Conservation (phyloP, 2,113 vertebrate genomes). For the Anarrhichthys ocellatus region DNA sequence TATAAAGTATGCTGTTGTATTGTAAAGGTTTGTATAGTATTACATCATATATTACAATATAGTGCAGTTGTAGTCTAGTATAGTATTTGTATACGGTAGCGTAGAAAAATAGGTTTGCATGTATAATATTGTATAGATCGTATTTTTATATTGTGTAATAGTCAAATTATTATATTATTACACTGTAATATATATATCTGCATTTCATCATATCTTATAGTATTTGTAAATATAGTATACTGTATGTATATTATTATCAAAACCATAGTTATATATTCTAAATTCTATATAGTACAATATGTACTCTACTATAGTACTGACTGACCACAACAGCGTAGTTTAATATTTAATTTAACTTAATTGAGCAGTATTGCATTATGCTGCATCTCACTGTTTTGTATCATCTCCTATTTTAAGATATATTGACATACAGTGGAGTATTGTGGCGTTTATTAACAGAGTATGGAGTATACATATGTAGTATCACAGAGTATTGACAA, state of each 20-base stretch:
- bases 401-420: not conserved
- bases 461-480: not conserved
- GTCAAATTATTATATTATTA: not conserved
- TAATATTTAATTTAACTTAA: not conserved
- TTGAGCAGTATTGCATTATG: not conserved
- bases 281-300: not conserved
- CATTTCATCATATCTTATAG: too few relatives aligned
- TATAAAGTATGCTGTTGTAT: not conserved
- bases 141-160: too few relatives aligned
- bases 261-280: not conserved
- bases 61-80: not conserved
- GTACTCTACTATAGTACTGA: not conserved
- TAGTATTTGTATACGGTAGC: not conserved
- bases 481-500: not conserved
- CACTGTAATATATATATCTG: not conserved
- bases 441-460: not conserved
- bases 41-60: not conserved
- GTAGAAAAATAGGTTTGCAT: not conserved
- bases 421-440: not conserved
- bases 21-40: not conserved
- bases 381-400: not conserved
- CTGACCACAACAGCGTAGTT: not conserved
- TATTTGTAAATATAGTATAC: not conserved
- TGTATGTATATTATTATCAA: not conserved
- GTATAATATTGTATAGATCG: not conserved